Evolutionary conservation across 2,888 invertebrate species (phyloP).

Genomic region (Drosophila ezoana): DNA sequence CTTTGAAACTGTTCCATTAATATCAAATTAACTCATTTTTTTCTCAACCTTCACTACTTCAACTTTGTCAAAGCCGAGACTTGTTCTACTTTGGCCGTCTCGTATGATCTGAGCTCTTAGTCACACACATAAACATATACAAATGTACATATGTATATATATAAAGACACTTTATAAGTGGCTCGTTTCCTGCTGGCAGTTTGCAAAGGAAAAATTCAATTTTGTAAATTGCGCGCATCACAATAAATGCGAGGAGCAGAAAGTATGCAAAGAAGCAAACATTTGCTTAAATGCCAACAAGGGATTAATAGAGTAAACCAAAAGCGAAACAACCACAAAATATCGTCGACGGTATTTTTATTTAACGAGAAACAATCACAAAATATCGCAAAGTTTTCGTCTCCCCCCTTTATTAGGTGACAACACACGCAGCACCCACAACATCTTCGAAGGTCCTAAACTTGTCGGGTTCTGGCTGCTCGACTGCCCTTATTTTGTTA

Average conservation of each 20-base stretch:
- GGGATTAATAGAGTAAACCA: constrained; percentile 65
- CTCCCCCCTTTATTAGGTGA: constrained; percentile 48
- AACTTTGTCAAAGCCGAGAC: neutral
- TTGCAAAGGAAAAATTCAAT: constrained; percentile 54
- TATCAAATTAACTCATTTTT: neutral
- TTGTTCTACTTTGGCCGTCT: neutral
- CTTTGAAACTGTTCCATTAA: neutral
- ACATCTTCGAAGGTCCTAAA: constrained; percentile 16
- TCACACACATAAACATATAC: neutral
- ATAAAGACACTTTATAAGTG: neutral
- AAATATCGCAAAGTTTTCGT: constrained; percentile 59
- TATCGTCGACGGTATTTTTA: constrained; percentile 53
- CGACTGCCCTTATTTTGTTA: constrained; percentile 54
- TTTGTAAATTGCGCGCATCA: constrained; percentile 61
- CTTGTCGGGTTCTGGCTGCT: constrained; percentile 29
- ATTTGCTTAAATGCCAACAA: constrained; percentile 64
- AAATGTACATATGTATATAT: neutral
- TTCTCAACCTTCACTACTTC: neutral
- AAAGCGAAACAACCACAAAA: constrained; percentile 44
- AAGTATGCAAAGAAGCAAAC: constrained; percentile 45
- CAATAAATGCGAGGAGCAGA: constrained; percentile 45
- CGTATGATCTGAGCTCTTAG: neutral
- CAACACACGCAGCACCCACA: constrained; percentile 35
- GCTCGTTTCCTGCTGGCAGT: constrained; percentile 16
- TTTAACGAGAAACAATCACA: constrained; percentile 71